Conservation (phyloP, 2,888 invertebrate genomes). For the Psylliodes chrysocephalus region DNA sequence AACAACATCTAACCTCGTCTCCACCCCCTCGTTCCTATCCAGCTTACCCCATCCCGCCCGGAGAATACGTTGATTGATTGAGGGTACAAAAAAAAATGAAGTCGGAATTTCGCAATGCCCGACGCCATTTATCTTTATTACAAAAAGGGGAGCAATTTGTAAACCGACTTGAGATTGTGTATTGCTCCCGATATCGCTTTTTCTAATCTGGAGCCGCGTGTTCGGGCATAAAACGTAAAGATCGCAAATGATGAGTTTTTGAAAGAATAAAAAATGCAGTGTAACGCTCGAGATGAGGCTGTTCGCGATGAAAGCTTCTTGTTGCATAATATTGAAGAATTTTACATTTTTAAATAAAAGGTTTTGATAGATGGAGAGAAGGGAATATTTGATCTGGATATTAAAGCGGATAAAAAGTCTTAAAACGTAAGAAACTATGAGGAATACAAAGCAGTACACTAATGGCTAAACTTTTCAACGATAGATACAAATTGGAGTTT, state of each 20-base stretch:
- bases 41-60: constrained; percentile 39
- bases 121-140: constrained; percentile 55
- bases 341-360: too few relatives aligned
- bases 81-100: constrained; percentile 54
- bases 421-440: too few relatives aligned
- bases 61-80: constrained; percentile 57
- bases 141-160: constrained; percentile 52
- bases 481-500: too few relatives aligned
- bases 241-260: constrained; percentile 23
- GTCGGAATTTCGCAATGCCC: constrained; percentile 51
- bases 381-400: too few relatives aligned
- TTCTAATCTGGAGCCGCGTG: constrained; percentile 27
- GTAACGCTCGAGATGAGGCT: constrained; percentile 11
- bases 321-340: not conserved
- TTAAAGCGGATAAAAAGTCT: too few relatives aligned
- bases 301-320: not conserved
- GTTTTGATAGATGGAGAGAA: too few relatives aligned
- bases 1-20: too few relatives aligned
- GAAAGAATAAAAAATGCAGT: constrained; percentile 13
- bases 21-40: too few relatives aligned
- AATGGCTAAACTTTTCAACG: too few relatives aligned
- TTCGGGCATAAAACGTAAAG: constrained; percentile 13
- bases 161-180: constrained; percentile 43
- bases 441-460: too few relatives aligned
- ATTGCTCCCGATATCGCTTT: constrained; percentile 35